Evolutionary conservation across 2,113 vertebrate species (phyloP).

Genomic region (Brachyistius frenatus): DNA sequence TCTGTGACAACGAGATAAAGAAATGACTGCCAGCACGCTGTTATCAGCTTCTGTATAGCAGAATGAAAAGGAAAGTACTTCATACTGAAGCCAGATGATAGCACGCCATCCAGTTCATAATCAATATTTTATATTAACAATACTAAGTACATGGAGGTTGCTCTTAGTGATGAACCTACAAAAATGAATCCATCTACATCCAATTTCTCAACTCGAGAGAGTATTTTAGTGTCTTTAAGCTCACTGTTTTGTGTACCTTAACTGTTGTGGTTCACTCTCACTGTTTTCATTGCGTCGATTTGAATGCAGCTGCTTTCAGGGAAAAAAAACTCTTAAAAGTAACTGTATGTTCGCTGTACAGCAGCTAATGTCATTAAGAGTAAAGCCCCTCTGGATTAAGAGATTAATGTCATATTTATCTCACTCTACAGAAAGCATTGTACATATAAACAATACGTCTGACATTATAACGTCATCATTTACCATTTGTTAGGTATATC

Average conservation of each 20-base stretch:
- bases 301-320: background rate
- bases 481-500: background rate
- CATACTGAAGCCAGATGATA: too few relatives aligned
- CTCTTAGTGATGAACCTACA: background rate
- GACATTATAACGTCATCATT: background rate
- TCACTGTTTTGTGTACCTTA: background rate
- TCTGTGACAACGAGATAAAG: too few relatives aligned
- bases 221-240: background rate
- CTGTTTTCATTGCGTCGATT: background rate
- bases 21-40: too few relatives aligned
- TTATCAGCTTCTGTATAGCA: too few relatives aligned
- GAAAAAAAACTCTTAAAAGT: background rate
- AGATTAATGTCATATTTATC: constrained; percentile 5
- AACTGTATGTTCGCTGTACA: background rate
- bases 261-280: background rate
- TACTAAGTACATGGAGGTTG: background rate
- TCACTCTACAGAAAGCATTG: background rate
- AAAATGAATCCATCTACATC: background rate
- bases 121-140: background rate
- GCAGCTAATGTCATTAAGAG: constrained; percentile 4
- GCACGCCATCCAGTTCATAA: background rate
- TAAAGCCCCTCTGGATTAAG: constrained; percentile 1
- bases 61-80: too few relatives aligned
- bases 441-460: background rate
- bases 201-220: fast-evolving